Evolutionary conservation across 2,113 vertebrate species (phyloP), one percentile per base, ranked within the genome.

Genomic region (Indicator indicator): DNA sequence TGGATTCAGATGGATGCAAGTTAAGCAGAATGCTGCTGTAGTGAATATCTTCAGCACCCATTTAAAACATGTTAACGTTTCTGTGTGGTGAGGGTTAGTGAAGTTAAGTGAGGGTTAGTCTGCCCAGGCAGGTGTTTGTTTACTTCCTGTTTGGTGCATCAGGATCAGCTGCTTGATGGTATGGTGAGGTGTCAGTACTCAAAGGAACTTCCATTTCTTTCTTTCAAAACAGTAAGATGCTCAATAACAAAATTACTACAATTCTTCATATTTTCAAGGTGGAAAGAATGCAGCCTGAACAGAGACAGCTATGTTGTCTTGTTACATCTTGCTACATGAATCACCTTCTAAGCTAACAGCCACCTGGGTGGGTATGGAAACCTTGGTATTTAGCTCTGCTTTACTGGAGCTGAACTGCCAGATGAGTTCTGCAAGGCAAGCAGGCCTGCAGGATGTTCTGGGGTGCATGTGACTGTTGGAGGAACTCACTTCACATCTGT

Each of bases 401-500:
- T 75, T 69, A 11, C 44, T 60, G 70, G 58, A 54, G 54, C 65
- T 50, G 8, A 60, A 19, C 32, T 60, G 30, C 7, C 73, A 52
- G 20, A 10, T 58, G 33, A 1, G 54, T 58, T 32, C 9, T 48
- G 17, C 16, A 26, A 12, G 32, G 38, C 0, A 1, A 81, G 17
- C 23, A 40, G 40, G 40, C 65, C 55, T 85, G 82, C 33, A 44
- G 67, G 38, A 33, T 19, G 11, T 62, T 12, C 23, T 52, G 52
- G 21, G 52, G 21, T n/a, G 15, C 42, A 9, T 77, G 28, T 44
- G 82, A 28, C 54, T 85, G 7, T 36, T 42, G 6, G 27, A 86
- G 60, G 63, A 87, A 30, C 71, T 81, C 27, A 58, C 58, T 93
- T 83, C 60, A 44, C 4, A 2, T 60, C 54, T 64, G 48, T 33